These are phyloP conservation scores for Myotis yumanensis DNA, from an alignment of 2,113 vertebrate genomes.

Conservation along the genomic window DNA sequence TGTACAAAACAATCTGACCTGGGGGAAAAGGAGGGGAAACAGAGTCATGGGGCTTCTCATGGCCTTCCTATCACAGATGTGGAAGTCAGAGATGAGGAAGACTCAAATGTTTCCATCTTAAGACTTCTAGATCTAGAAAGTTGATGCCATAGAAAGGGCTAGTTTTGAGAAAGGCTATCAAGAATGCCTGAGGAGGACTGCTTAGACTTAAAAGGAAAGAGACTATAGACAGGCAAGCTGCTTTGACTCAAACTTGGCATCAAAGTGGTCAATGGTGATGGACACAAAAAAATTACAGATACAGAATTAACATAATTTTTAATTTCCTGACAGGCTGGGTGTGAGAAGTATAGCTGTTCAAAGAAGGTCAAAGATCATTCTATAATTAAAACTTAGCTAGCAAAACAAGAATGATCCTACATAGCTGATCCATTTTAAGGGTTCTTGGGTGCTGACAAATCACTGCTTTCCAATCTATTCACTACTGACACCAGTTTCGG, in stretches of 20 bases:
- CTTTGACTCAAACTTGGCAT: not conserved
- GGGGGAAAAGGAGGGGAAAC: not conserved
- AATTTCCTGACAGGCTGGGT: not conserved
- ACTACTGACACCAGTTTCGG: not conserved
- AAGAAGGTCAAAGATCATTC: not conserved
- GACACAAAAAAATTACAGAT: not conserved
- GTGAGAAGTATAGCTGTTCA: slow-evolving; percentile 13
- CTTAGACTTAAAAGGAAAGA: not conserved
- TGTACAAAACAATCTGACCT: not conserved
- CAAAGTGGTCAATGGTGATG: not conserved
- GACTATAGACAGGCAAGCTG: not conserved
- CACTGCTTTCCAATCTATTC: slow-evolving; percentile 23
- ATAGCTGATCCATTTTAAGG: not conserved
- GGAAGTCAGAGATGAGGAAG: slow-evolving; percentile 3
- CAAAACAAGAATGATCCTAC: slow-evolving; percentile 35
- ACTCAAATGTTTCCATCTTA: not conserved
- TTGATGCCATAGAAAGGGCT: not conserved
- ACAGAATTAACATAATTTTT: slow-evolving; percentile 30
- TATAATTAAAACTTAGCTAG: slow-evolving; percentile 21
- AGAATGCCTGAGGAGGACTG: not conserved
- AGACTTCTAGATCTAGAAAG: not conserved
- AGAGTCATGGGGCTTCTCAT: not conserved
- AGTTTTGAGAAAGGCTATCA: slow-evolving; percentile 23
- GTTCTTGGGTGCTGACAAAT: not conserved
- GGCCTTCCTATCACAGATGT: slow-evolving; percentile 19